A percentile compares a stretch with the other conserved stretches of the same genome.
Evolutionary conservation across 2,113 vertebrate genomes (phyloP).

Genomic region (Xyrauchen texanus): DNA sequence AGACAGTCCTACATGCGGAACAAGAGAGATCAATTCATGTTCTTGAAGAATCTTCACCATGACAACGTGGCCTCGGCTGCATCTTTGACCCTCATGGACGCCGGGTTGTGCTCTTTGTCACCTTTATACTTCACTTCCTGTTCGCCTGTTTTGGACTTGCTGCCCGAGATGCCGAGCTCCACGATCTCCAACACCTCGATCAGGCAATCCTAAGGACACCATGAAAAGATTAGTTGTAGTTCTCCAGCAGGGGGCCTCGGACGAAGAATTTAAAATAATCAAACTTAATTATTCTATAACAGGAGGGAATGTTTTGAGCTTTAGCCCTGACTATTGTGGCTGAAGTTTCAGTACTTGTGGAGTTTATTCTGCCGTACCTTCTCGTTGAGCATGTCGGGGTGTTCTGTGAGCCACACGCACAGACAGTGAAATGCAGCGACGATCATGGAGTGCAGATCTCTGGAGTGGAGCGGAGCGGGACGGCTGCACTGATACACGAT

Average conservation of each 20-base stretch:
- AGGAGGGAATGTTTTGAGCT: too few species aligned
- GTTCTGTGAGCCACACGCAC: slow-evolving; percentile 88
- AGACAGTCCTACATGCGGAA: background rate
- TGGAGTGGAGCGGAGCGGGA: slow-evolving; percentile 88
- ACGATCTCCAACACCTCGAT: slow-evolving; percentile 92
- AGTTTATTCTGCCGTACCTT: slow-evolving; percentile 71
- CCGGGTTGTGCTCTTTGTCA: slow-evolving; percentile 89
- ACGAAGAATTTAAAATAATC: too few species aligned
- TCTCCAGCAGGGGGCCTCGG: too few species aligned
- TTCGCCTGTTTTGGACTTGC: slow-evolving; percentile 85
- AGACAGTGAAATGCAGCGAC: slow-evolving; percentile 93
- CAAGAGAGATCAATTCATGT: too few species aligned
- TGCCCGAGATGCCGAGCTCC: slow-evolving; percentile 92
- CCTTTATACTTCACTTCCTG: slow-evolving; percentile 88
- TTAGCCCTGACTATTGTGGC: too few species aligned
- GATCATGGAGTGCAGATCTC: slow-evolving; percentile 95
- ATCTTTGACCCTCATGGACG: slow-evolving; percentile 93
- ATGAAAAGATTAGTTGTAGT: background rate
- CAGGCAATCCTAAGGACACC: slow-evolving; percentile 80
- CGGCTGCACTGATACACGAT: slow-evolving; percentile 93
- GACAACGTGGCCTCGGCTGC: slow-evolving; percentile 91
- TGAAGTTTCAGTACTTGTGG: too few species aligned
- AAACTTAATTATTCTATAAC: too few species aligned
- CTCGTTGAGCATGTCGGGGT: slow-evolving; percentile 87
- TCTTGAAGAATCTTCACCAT: slow-evolving; percentile 72